Conservation (phyloP, 2,888 invertebrate genomes). For the Shargacucullia verbasci region DNA sequence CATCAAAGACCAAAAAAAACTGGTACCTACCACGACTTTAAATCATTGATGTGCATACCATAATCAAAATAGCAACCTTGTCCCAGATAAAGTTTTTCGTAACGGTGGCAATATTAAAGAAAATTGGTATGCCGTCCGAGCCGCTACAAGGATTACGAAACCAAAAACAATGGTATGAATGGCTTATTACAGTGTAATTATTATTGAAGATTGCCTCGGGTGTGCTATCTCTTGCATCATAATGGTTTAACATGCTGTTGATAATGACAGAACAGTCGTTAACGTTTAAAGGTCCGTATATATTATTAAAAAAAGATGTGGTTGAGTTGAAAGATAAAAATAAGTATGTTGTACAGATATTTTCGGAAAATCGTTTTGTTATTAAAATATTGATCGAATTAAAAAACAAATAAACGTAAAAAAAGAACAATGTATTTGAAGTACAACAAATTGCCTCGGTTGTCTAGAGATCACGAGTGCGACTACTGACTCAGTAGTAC, state of each 20-base stretch:
- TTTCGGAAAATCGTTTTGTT: too few relatives aligned
- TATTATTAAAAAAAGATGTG: too few relatives aligned
- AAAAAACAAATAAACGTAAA: too few relatives aligned
- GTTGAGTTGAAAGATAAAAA: too few relatives aligned
- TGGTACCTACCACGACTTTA: conserved; percentile 8
- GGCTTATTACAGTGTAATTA: conserved; percentile 56
- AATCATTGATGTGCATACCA: conserved; percentile 22
- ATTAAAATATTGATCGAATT: too few relatives aligned
- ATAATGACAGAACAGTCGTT: conserved; percentile 16
- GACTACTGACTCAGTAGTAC: too few relatives aligned
- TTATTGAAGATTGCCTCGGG: conserved; percentile 40
- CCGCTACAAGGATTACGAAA: conserved; percentile 52
- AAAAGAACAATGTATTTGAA: too few relatives aligned
- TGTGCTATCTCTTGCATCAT: conserved; percentile 26
- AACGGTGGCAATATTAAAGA: conserved; percentile 48
- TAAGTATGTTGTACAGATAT: too few relatives aligned
- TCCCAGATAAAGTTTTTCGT: conserved; percentile 59
- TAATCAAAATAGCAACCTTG: conserved; percentile 65
- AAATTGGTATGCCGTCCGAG: conserved; percentile 60
- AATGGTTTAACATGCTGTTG: conserved; percentile 25
- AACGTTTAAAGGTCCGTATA: conserved; percentile 8
- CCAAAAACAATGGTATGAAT: conserved; percentile 53
- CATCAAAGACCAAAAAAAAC: neutral
- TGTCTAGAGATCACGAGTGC: too few relatives aligned
- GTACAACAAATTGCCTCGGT: too few relatives aligned